phyloP scores from a whole-genome alignment of 2,888 invertebrate species.

The Zonitis immaculata region DNA sequence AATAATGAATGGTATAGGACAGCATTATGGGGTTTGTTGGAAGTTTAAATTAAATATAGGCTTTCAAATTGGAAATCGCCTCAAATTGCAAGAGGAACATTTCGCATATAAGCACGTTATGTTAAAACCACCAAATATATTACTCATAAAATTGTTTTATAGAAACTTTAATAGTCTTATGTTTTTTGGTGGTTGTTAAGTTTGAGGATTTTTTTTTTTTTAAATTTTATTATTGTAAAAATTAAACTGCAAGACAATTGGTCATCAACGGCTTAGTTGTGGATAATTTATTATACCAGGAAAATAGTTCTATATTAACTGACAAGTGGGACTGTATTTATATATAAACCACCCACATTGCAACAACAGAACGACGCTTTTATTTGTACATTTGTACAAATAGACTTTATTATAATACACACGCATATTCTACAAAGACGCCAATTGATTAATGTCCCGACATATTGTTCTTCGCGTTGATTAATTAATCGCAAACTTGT shows the following conservation, averaged over 20 bases:
- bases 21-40: background rate
- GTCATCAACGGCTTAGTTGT: slow-evolving; percentile 24
- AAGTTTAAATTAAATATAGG: background rate
- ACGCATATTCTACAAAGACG: slow-evolving; percentile 17
- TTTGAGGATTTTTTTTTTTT: no score
- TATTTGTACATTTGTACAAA: slow-evolving; percentile 17
- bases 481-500: slow-evolving; percentile 14
- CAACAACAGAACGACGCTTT: slow-evolving; percentile 11
- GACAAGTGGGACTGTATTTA: slow-evolving; percentile 14
- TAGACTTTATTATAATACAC: slow-evolving; percentile 14
- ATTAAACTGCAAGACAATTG: slow-evolving; percentile 28
- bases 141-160: background rate
- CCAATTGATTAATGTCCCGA: slow-evolving; percentile 18
- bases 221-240: no score
- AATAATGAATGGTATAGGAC: no score
- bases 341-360: slow-evolving; percentile 21
- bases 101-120: background rate
- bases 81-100: background rate
- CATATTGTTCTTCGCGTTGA: slow-evolving; percentile 14
- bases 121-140: background rate
- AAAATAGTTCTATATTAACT: slow-evolving; percentile 24
- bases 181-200: background rate
- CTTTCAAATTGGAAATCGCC: background rate
- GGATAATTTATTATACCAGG: slow-evolving; percentile 25
- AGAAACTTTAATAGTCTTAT: background rate